Evolutionary conservation across 2,888 invertebrate species (phyloP), one percentile per base, ranked within the genome.

Genomic region (Caenorhabditis zanzibari): DNA sequence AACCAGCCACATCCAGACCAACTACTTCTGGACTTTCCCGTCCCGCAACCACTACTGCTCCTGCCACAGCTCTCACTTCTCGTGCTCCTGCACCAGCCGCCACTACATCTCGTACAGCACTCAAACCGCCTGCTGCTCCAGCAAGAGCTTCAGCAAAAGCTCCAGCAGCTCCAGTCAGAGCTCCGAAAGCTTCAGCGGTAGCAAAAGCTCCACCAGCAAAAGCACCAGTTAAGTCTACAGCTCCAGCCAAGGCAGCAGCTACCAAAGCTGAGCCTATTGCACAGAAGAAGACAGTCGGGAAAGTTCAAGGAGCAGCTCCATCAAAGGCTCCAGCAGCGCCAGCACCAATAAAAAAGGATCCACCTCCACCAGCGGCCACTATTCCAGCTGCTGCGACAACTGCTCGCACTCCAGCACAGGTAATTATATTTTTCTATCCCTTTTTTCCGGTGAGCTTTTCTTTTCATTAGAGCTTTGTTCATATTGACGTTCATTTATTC

Each of bases 281-380:
- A 19, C 74, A 61, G 69, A 81, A 74, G 54, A 81, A 81, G 32
- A 74, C 56, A 9, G 68, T 81, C 1, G 81, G 81, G 61, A 81
- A 81, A 24, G 81, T 74, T 19, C 74, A 74, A 47, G 74, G 58
- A 54, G 69, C 75, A 24, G 81, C 75, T 28, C 69, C 75, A 47
- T 47, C 77, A 16, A 79, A 77, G 16, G 26, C 16, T 26, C 26
- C 63, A 28, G 16, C 66, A 12, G 24, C 71, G 66, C 41, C 77
- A 28, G n/a, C n/a, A n/a, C n/a, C n/a, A n/a, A 22, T 38, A 6
- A 68, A 63, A 19, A 72, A 63, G 38, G 38, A 64, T 19, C 54
- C 73, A 59, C 49, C 38, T 0, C n/a, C 68, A 24, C 54, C 54
- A 26, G 52, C 76, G n/a, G 59, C 59, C 16, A n/a, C 58, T 10